These are phyloP conservation scores for Falco concolor DNA, from an alignment of 2,797 vertebrate species.

Conservation along the genomic window DNA sequence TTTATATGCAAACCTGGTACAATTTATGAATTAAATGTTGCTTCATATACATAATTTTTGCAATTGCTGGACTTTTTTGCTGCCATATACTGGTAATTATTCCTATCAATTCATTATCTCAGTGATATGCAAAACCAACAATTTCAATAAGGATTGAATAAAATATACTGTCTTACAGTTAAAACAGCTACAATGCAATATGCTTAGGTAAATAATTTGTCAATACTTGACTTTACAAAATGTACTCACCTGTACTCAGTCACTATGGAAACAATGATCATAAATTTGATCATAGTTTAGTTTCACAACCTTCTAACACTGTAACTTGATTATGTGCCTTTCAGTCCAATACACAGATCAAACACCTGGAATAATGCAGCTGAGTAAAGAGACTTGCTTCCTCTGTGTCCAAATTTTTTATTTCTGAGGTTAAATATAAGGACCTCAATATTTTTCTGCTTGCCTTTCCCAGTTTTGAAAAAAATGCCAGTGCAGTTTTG, in stretches of 20 bases:
- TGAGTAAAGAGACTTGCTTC: slow-evolving; percentile 45
- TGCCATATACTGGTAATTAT: background rate
- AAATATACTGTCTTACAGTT: background rate
- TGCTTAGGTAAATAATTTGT: slow-evolving; percentile 23
- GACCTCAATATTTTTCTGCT: background rate
- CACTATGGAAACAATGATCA: background rate
- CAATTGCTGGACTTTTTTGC: background rate
- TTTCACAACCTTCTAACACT: slow-evolving; percentile 33
- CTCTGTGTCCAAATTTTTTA: background rate
- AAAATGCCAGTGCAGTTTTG: background rate
- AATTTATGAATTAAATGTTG: background rate
- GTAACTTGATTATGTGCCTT: slow-evolving; percentile 10
- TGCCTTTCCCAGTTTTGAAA: background rate
- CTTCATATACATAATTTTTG: background rate
- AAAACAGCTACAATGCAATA: background rate
- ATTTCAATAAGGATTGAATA: background rate
- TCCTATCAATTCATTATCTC: background rate
- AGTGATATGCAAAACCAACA: background rate
- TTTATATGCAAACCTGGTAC: background rate
- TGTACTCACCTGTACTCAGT: slow-evolving; percentile 31
- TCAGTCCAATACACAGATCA: background rate
- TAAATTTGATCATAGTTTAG: slow-evolving; percentile 43
- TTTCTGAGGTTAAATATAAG: background rate
- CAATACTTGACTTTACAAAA: slow-evolving; percentile 16
- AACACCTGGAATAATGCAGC: slow-evolving; percentile 47